Percentiles rank a stretch among this genome's conserved stretches.
Conservation (phyloP, 1,140 invertebrate genomes). For the Hyphantria cunea region DNA sequence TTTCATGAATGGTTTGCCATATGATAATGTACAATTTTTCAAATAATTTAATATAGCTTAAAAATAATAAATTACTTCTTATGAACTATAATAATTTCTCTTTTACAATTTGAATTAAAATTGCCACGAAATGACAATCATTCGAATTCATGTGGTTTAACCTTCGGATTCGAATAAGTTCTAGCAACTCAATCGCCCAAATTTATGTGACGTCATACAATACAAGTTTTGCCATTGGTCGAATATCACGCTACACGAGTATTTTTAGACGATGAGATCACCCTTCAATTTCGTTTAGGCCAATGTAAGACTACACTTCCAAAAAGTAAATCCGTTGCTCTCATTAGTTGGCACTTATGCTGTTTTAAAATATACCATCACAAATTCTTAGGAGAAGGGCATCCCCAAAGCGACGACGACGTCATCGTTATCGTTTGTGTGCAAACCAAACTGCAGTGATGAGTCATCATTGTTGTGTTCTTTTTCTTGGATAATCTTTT, state of each 20-base stretch:
- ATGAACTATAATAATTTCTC: no score
- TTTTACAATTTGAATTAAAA: no score
- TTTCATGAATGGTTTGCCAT: no score
- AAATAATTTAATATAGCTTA: no score
- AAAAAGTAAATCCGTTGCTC: conserved; percentile 51
- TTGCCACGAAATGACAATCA: no score
- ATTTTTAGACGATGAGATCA: conserved; percentile 70
- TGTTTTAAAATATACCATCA: conserved; percentile 45
- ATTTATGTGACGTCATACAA: conserved; percentile 49
- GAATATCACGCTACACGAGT: conserved; percentile 63
- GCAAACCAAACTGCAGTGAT: conserved; percentile 61
- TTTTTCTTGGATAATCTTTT: conserved; percentile 62
- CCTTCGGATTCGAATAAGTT: no score
- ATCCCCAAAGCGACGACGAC: conserved; percentile 74
- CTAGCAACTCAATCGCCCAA: no score
- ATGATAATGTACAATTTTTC: no score
- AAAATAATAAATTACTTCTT: no score
- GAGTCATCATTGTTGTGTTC: conserved; percentile 78
- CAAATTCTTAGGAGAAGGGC: conserved; percentile 74
- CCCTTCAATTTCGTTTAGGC: conserved; percentile 57
- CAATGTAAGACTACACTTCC: conserved; percentile 41
- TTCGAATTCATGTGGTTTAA: no score
- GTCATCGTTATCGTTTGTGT: conserved; percentile 51
- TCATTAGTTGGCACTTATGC: conserved; percentile 54
- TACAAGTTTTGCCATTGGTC: conserved; percentile 53